Conservation (phyloP, 2,113 vertebrate genomes). For the Entomyzon cyanotis region DNA sequence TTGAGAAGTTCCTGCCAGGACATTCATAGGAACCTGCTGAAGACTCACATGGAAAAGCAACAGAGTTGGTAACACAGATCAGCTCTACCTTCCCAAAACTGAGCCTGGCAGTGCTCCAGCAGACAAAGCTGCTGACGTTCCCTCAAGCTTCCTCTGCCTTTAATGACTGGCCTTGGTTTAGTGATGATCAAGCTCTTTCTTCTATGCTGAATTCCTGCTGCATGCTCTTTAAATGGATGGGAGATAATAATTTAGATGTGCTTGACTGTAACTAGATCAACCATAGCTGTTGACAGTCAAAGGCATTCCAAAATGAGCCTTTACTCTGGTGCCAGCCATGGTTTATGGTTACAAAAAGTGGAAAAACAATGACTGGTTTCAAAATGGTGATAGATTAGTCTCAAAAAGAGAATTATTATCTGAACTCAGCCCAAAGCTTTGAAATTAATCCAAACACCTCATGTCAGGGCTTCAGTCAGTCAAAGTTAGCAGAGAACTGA, state of each 20-base stretch:
- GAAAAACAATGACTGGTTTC: neutral
- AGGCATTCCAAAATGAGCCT: neutral
- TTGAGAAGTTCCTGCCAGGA: neutral
- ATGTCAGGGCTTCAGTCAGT: neutral
- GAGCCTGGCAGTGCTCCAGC: neutral
- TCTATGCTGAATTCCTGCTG: neutral
- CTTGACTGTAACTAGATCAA: neutral
- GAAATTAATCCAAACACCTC: neutral
- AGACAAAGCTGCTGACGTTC: neutral
- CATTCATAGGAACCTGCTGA: neutral
- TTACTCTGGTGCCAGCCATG: neutral
- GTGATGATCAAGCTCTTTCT: neutral
- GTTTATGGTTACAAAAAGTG: neutral
- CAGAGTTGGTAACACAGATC: neutral
- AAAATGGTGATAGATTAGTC: neutral
- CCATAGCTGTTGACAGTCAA: neutral
- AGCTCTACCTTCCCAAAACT: neutral
- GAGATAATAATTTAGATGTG: neutral
- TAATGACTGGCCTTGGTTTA: neutral
- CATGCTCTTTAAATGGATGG: neutral
- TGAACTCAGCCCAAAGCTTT: neutral
- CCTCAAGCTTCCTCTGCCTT: neutral
- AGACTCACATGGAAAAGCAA: neutral
- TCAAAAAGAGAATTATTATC: neutral
- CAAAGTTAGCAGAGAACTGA: neutral